Percentiles rank a stretch among this genome's conserved stretches.
These are phyloP conservation scores for Unio pictorum DNA, from an alignment of 2,888 invertebrate species.

Conservation along the genomic window DNA sequence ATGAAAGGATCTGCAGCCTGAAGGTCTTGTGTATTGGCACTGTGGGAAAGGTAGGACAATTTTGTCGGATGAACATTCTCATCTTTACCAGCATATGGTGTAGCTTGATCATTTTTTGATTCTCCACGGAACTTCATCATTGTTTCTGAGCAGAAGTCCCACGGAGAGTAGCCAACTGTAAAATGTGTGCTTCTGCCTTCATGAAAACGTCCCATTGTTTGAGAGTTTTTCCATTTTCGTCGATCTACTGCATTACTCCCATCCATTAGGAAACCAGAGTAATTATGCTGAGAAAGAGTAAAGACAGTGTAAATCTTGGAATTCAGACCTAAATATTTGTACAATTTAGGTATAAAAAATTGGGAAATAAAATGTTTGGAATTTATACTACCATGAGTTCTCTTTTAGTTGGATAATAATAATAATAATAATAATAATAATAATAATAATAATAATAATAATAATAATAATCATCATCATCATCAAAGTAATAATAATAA, in stretches of 20 bases:
- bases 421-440: too few relatives aligned
- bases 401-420: too few relatives aligned
- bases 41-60: conserved; percentile 47
- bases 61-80: conserved; percentile 40
- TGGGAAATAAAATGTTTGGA: too few relatives aligned
- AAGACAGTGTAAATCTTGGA: background rate
- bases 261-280: conserved; percentile 40
- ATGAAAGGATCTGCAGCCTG: conserved; percentile 46
- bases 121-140: conserved; percentile 44
- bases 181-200: conserved; percentile 53
- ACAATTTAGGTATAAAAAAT: too few relatives aligned
- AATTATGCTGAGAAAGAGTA: conserved; percentile 47
- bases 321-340: background rate
- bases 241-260: conserved; percentile 39
- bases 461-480: too few relatives aligned
- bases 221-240: conserved; percentile 25
- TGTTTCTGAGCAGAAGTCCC: conserved; percentile 47
- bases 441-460: too few relatives aligned
- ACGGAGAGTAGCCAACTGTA: conserved; percentile 46
- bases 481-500: too few relatives aligned
- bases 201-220: conserved; percentile 25
- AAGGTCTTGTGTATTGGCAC: conserved; percentile 54
- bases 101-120: conserved; percentile 30
- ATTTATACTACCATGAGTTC: too few relatives aligned
- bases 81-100: conserved; percentile 49